phyloP scores from a whole-genome alignment of 1,140 invertebrate species.

The Sipha flava region DNA sequence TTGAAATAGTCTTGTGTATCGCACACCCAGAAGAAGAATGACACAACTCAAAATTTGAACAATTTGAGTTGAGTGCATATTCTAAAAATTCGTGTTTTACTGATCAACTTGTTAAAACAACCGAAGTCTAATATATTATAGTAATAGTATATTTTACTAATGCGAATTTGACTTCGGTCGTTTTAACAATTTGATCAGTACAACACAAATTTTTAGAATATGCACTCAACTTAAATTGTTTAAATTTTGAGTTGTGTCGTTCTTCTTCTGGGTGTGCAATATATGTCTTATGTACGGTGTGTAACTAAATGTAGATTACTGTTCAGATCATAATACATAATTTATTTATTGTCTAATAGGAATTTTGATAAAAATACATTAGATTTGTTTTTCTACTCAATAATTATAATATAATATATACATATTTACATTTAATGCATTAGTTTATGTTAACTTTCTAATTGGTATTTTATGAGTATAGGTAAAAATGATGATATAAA shows the following conservation, averaged over 20 bases:
- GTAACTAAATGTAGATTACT: too few relatives aligned
- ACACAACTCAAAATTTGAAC: background rate
- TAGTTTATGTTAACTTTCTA: too few relatives aligned
- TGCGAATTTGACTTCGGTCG: background rate
- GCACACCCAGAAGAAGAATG: background rate
- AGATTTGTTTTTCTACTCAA: too few relatives aligned
- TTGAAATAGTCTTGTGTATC: background rate
- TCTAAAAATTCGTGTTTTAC: background rate
- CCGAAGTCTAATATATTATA: background rate
- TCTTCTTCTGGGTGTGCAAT: background rate
- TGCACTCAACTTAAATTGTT: background rate
- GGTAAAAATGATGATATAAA: too few relatives aligned
- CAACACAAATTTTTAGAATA: background rate
- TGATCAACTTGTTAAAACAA: background rate
- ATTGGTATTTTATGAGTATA: too few relatives aligned
- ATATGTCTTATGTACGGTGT: too few relatives aligned
- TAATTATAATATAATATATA: too few relatives aligned
- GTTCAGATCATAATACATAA: too few relatives aligned
- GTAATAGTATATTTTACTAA: too few relatives aligned
- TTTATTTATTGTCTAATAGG: too few relatives aligned
- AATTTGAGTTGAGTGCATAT: background rate
- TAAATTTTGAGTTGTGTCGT: background rate
- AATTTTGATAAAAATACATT: too few relatives aligned
- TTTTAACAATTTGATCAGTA: background rate
- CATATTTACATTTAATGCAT: too few relatives aligned